phyloP scores from a whole-genome alignment of 1,140 invertebrate species.

The Brachionus manjavacas region DNA sequence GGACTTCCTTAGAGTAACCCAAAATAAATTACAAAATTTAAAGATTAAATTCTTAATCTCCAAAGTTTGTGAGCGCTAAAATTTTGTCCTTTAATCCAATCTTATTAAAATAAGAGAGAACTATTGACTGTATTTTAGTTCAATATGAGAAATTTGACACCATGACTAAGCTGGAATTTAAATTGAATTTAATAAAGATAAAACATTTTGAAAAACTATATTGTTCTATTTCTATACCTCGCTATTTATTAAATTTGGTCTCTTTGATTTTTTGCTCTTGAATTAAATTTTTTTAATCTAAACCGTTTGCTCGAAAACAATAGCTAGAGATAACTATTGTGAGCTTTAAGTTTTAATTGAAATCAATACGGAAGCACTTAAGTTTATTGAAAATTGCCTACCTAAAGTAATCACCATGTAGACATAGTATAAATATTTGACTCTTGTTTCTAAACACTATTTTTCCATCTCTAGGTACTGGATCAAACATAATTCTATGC shows the following conservation, averaged over 20 bases:
- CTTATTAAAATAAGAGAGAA: neutral
- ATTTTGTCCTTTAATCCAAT: neutral
- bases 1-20: too few species aligned
- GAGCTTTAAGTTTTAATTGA: neutral
- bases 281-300: neutral
- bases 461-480: neutral
- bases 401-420: neutral
- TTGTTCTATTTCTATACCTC: neutral
- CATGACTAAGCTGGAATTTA: neutral
- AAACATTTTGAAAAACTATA: neutral
- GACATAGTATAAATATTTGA: neutral
- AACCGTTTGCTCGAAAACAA: neutral
- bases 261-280: neutral
- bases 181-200: neutral
- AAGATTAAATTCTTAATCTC: neutral
- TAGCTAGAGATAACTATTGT: neutral
- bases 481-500: neutral
- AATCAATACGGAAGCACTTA: conserved; percentile 1
- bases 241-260: neutral
- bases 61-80: neutral
- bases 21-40: too few species aligned
- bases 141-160: neutral
- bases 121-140: neutral
- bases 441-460: neutral
- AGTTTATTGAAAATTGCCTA: neutral